Conservation (phyloP, 2,113 vertebrate species). For the Vimba vimba region DNA sequence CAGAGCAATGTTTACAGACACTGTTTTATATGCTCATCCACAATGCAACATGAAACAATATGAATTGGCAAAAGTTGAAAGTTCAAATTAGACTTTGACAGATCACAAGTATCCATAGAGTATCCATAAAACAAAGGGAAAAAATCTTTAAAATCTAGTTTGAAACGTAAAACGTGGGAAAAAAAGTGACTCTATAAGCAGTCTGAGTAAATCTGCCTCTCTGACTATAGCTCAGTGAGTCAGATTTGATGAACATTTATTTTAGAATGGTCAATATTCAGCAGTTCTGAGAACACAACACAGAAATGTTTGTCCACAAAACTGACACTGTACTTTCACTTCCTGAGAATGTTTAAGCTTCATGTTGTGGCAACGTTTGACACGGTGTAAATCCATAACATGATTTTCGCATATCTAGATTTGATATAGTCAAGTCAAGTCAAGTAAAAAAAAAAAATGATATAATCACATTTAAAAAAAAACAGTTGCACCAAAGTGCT, state of each 20-base stretch:
- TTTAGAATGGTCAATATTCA: background rate
- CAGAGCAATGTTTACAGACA: constrained; percentile 8
- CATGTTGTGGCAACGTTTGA: background rate
- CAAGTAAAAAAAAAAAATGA: too few relatives aligned
- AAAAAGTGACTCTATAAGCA: background rate
- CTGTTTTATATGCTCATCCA: background rate
- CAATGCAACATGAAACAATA: background rate
- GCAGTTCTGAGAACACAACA: background rate
- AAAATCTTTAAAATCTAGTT: background rate
- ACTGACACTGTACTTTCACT: background rate
- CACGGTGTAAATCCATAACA: background rate
- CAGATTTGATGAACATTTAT: background rate
- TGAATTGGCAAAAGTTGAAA: background rate
- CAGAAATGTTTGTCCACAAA: background rate
- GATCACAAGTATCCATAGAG: background rate
- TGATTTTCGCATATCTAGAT: too few relatives aligned
- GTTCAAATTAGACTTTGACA: constrained; percentile 2
- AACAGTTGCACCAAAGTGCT: too few relatives aligned
- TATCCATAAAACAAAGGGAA: background rate
- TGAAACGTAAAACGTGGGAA: too few relatives aligned
- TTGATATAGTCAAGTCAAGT: too few relatives aligned
- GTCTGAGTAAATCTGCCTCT: background rate
- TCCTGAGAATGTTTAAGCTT: background rate
- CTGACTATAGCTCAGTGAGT: background rate
- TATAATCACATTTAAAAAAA: too few relatives aligned